Evolutionary conservation across 2,113 vertebrate species (phyloP).

Genomic region (Propithecus coquereli): DNA sequence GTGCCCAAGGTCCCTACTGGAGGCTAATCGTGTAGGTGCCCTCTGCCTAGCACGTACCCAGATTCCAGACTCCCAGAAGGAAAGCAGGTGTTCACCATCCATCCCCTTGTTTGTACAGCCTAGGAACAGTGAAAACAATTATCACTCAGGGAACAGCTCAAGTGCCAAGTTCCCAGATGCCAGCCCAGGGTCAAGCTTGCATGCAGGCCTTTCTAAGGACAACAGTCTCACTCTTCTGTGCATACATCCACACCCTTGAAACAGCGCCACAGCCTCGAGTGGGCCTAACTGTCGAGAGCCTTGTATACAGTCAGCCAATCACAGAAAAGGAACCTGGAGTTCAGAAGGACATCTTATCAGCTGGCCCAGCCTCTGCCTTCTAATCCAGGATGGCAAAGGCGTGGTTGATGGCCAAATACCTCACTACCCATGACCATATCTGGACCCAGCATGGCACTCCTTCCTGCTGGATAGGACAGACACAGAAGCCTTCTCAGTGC

Average conservation of each 20-base stretch:
- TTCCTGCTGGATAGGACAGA: neutral
- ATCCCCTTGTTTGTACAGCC: neutral
- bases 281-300: neutral
- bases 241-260: neutral
- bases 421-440: neutral
- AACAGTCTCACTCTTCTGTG: rapidly evolving
- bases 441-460: neutral
- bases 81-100: neutral
- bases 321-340: neutral
- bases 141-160: neutral
- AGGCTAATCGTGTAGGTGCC: neutral
- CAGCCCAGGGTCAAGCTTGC: neutral
- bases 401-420: rapidly evolving
- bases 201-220: neutral
- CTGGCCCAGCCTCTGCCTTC: neutral
- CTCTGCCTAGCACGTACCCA: neutral
- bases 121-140: neutral
- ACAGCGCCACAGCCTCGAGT: neutral
- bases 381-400: neutral
- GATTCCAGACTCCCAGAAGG: neutral
- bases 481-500: neutral
- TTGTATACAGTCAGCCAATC: neutral
- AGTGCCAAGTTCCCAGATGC: neutral
- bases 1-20: neutral
- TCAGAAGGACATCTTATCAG: rapidly evolving